These are phyloP conservation scores for Ferdinandea cuprea DNA, from an alignment of 2,888 invertebrate species.

Conservation along the genomic window DNA sequence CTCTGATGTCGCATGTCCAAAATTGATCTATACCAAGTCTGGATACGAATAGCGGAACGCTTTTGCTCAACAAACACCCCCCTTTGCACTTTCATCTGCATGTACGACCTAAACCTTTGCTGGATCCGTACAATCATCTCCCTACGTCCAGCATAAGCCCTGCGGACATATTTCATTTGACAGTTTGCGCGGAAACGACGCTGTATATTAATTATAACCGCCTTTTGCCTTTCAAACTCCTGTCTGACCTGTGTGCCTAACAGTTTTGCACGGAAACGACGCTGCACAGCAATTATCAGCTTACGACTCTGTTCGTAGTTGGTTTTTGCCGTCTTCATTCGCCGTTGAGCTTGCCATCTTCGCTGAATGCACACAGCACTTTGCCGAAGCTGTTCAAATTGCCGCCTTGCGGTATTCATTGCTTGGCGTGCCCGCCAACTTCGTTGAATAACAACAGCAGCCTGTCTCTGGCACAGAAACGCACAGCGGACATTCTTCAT, in stretches of 20 bases:
- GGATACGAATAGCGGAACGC: conserved; percentile 76
- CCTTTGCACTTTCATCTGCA: conserved; percentile 76
- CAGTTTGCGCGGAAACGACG: conserved; percentile 78
- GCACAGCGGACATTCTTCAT: conserved; percentile 69
- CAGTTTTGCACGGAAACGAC: conserved; percentile 76
- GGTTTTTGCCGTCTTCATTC: conserved; percentile 57
- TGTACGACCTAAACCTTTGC: conserved; percentile 79
- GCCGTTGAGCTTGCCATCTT: conserved; percentile 81
- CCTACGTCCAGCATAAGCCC: conserved; percentile 75
- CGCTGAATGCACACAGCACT: conserved; percentile 81
- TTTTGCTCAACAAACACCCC: conserved; percentile 74
- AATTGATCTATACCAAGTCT: conserved; percentile 77
- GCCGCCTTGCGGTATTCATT: conserved; percentile 73
- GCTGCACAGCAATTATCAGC: conserved; percentile 79
- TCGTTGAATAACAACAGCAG: conserved; percentile 74
- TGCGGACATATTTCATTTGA: conserved; percentile 75
- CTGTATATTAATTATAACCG: conserved; percentile 76
- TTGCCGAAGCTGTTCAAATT: conserved; percentile 75
- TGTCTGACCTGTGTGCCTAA: conserved; percentile 77
- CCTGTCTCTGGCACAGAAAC: conserved; percentile 54
- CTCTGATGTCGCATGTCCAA: conserved; percentile 60
- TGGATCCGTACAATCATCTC: conserved; percentile 78
- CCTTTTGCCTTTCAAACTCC: conserved; percentile 73
- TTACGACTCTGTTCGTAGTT: conserved; percentile 76
- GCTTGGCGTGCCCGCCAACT: conserved; percentile 77